Conservation (phyloP, 1,140 invertebrate genomes). For the Halictus rubicundus region DNA sequence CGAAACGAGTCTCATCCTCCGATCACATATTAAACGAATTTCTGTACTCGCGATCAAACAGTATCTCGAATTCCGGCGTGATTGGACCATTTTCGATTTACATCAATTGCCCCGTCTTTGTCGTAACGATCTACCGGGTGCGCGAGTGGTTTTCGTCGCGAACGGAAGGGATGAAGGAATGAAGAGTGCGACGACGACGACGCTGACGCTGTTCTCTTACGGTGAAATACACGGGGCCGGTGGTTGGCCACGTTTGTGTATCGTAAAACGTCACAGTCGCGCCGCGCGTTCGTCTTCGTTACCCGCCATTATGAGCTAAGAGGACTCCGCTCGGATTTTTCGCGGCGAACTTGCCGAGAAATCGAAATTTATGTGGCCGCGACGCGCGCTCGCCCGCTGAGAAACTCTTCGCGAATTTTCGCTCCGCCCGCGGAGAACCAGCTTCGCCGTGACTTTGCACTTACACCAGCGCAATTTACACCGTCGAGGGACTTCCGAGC, state of each 20-base stretch:
- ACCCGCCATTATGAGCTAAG: conserved; percentile 30
- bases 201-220: neutral
- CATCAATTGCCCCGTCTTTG: too few species aligned
- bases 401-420: too few species aligned
- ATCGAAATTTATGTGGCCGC: conserved; percentile 42
- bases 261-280: conserved; percentile 29
- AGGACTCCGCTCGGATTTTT: conserved; percentile 38
- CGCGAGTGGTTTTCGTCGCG: too few species aligned
- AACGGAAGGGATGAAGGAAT: neutral
- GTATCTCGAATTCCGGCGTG: too few species aligned
- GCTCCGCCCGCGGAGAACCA: neutral
- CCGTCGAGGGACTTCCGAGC: neutral
- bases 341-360: conserved; percentile 22
- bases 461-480: neutral
- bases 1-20: too few species aligned
- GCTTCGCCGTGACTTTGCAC: neutral
- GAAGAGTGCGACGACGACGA: neutral
- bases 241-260: conserved; percentile 35
- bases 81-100: too few species aligned
- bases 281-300: conserved; percentile 34
- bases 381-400: neutral
- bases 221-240: conserved; percentile 8
- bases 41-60: too few species aligned
- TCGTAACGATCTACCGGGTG: too few species aligned
- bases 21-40: too few species aligned